These are phyloP conservation scores for Girardinus metallicus DNA, from an alignment of 2,797 vertebrate genomes.

Conservation along the genomic window DNA sequence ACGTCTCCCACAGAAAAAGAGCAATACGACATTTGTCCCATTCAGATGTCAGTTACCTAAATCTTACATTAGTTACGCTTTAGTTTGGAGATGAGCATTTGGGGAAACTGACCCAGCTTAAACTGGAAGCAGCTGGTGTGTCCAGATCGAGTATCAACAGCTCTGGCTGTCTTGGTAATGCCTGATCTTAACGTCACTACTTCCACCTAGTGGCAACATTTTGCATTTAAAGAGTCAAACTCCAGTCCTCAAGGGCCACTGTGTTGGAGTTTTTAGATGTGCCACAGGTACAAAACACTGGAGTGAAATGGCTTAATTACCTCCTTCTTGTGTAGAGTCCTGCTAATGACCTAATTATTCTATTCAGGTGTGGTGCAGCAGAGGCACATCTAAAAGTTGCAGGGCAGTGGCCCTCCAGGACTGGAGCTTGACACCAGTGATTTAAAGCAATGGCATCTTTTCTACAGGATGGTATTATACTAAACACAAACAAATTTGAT, in stretches of 20 bases:
- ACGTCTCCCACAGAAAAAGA: slow-evolving; percentile 81
- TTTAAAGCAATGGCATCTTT: not conserved
- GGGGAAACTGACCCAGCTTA: not conserved
- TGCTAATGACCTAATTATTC: too few relatives aligned
- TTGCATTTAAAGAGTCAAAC: not conserved
- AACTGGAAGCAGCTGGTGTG: slow-evolving; percentile 19
- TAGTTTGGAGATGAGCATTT: slow-evolving; percentile 5
- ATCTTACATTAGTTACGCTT: not conserved
- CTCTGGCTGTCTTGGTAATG: slow-evolving; percentile 24
- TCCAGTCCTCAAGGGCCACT: too few relatives aligned
- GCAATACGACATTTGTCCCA: slow-evolving; percentile 83
- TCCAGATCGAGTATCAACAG: slow-evolving; percentile 42
- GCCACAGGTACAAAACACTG: too few relatives aligned
- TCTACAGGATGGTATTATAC: not conserved
- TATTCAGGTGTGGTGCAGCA: too few relatives aligned
- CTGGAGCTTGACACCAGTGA: too few relatives aligned
- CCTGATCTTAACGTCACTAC: slow-evolving; percentile 11
- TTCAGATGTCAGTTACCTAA: slow-evolving; percentile 2
- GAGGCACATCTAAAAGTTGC: too few relatives aligned
- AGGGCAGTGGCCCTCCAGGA: too few relatives aligned
- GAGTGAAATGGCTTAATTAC: too few relatives aligned
- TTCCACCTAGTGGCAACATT: slow-evolving; percentile 57
- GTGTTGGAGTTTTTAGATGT: too few relatives aligned
- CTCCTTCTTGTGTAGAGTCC: too few relatives aligned
- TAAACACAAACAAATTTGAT: not conserved